Conservation (phyloP, 2,113 vertebrate species). For the Phocoena phocoena region DNA sequence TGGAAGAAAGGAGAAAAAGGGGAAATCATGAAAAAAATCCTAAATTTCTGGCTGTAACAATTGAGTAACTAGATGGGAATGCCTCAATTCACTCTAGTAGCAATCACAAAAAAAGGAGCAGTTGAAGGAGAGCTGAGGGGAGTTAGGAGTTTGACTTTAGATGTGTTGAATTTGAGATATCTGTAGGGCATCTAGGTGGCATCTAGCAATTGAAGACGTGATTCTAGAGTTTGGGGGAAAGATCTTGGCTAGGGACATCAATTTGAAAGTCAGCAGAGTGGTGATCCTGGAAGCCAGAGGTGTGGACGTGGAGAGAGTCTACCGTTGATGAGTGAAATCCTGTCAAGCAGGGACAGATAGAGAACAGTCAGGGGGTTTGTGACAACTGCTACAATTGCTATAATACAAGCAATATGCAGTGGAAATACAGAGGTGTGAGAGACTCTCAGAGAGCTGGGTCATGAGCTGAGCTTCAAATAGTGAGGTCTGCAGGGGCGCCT, state of each 20-base stretch:
- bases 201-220: background rate
- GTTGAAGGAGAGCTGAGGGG: background rate
- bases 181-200: background rate
- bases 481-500: too few species aligned
- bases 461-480: background rate
- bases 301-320: background rate
- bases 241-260: background rate
- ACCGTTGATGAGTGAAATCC: background rate
- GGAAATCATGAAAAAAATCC: background rate
- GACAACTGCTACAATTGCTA: background rate
- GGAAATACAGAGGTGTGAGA: background rate
- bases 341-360: background rate
- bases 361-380: background rate
- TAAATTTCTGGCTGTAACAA: background rate
- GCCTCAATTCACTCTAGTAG: background rate
- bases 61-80: background rate
- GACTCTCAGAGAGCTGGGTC: background rate
- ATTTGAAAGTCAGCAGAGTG: background rate
- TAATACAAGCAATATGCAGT: background rate
- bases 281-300: background rate
- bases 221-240: background rate
- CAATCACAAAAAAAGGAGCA: background rate
- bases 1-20: background rate
- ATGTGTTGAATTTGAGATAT: background rate
- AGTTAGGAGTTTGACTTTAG: background rate